Percentiles rank a stretch among this genome's conserved stretches.
Evolutionary conservation across 1,140 invertebrate species (phyloP).

Genomic region (Saccostrea cuccullata): DNA sequence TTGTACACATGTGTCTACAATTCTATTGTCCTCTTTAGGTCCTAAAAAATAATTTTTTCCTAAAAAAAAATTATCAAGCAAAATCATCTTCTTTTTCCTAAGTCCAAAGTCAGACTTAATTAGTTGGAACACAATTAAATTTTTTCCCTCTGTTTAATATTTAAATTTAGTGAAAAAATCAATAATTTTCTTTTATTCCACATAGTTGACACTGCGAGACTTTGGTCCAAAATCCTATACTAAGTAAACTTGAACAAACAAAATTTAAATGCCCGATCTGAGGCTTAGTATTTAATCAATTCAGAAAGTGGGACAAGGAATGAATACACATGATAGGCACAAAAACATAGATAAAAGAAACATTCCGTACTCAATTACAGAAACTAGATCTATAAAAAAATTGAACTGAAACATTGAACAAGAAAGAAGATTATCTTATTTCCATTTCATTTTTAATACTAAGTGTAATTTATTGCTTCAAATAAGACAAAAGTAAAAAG

Average conservation of each 20-base stretch:
- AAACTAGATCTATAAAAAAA: no score
- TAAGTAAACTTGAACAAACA: slow-evolving; percentile 3
- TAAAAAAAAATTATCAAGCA: no score
- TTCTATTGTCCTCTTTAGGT: no score
- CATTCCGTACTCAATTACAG: neutral
- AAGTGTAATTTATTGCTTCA: no score
- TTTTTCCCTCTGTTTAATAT: neutral
- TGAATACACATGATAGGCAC: slow-evolving; percentile 16
- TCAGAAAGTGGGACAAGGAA: neutral
- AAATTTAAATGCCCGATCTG: neutral
- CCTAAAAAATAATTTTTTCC: no score
- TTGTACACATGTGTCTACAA: no score
- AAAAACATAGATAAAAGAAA: slow-evolving; percentile 17
- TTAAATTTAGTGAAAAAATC: neutral
- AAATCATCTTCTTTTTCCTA: no score
- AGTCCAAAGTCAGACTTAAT: no score
- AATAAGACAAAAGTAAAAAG: no score
- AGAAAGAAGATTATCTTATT: no score
- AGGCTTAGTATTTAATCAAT: slow-evolving; percentile 2
- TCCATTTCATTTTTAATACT: no score
- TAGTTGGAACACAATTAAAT: neutral
- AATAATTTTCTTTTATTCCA: neutral
- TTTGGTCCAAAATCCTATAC: neutral
- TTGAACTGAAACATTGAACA: no score
- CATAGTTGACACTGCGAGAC: neutral